Evolutionary conservation across 2,113 vertebrate genomes (phyloP), one percentile per base, ranked within the genome.

Genomic region (Oenanthe oenanthe): DNA sequence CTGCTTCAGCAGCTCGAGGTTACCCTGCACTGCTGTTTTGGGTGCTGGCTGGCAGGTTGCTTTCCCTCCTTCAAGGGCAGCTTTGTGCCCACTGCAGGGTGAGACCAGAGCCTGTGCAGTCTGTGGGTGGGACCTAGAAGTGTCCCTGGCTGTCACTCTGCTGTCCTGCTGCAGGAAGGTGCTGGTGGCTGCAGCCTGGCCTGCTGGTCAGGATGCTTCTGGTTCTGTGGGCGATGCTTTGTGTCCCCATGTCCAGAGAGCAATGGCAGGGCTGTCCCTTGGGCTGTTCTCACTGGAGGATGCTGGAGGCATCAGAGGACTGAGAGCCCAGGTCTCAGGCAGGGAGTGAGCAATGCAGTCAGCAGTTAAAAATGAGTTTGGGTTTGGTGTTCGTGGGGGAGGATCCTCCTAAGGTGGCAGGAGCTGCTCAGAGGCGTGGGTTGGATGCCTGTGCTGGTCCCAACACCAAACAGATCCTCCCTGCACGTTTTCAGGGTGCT

Each of bases 161-260:
- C 43, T 75, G 26, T 58, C 56, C 73, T 63, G 32, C 70, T 21
- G 40, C 45, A 61, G 13, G 31, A 14, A 17, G 42, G 0, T 45
- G 36, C 57, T 31, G 74, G 12, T 77, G 73, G 42, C 78, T 70
- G n/a, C 81, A 88, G 60, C 38, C 82, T 70, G 68, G 38, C 34
- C 54, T 1, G 4, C 7, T 15, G 50, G 10, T 13, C 1, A 1
- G 58, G 31, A 32, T 2, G 4, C 17, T 36, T 42, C 22, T 6
- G 3, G 5, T 13, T 53, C 60, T 1, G 2, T 50, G 47, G 25
- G 13, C 60, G 48, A 10, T 12, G 17, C n/a, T 93, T 28, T 25
- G 45, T 80, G 47, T 76, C 54, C 62, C 57, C 0, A 0, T 32
- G 43, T 48, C 40, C 36, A 17, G 51, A 57, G 62, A 61, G 22